Base-by-base conservation (phyloP, 2,113 vertebrate genomes). In the Todiramphus chloris region DNA sequence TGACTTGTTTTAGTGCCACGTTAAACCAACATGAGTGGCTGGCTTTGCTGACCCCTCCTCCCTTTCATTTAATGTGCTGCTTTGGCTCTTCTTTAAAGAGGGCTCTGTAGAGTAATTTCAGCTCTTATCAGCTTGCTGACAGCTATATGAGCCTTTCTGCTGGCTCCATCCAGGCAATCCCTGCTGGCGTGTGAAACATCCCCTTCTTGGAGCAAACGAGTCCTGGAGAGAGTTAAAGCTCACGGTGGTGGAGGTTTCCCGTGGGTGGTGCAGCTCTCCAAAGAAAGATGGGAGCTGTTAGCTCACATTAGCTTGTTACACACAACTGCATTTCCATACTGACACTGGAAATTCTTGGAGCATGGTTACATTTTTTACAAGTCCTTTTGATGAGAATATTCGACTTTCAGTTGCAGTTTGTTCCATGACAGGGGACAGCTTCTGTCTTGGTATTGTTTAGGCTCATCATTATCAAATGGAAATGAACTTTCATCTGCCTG, bases 121-220 rank as follows among this genome's bases (percentile, higher is more conserved):
- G 41, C 96, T 97, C 97, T 98, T 98, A 98, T 98, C 98, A 98
- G 98, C 97, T 97, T 96, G 98, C 96, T 98, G 98, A 98, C 98
- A 98, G 98, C 97, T 98, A 98, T 98, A 98, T 98, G 98, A 98
- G 97, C 94, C 97, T 97, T 95, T 97, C 97, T 97, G 94, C 97
- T 73, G 97, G 97, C 97, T 97, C 97, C 97, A 96, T 96, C 97
- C 97, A 96, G 94, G 95, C 96, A 95, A 92, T 97, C 96, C 53
- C 60, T 91, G 96, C 96, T 15, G 56, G 94, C 50, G 95, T 98
- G 97, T 97, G 97, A 98, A 98, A 97, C 87, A 96, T 97, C 96
- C 96, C 93, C 50, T 97, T 97, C 96, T 96, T 92, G 74, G 89
- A 96, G 60, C 12, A 82, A 87, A 92, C 66, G 16, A 55, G 79